Evolutionary conservation across 53 echinoderm and acorn worm species (phyloP).

Genomic region (Mesocentrotus franciscanus): DNA sequence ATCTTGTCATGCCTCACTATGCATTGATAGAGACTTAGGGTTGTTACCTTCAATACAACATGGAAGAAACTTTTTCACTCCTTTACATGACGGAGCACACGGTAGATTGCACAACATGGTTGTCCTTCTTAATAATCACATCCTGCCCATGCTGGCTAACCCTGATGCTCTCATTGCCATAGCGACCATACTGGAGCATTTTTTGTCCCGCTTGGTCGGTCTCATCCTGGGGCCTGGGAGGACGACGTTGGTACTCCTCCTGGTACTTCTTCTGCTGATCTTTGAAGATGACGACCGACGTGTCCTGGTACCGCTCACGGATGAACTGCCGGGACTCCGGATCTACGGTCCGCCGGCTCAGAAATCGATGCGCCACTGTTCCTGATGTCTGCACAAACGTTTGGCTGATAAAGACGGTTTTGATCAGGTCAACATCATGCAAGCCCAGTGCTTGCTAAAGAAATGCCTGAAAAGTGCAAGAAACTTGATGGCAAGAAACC

Average conservation of each 20-base stretch:
- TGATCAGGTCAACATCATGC: slow-evolving; percentile 8
- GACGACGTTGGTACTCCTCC: slow-evolving; percentile 49
- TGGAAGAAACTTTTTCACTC: background rate
- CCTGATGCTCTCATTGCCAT: slow-evolving; percentile 50
- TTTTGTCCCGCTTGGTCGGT: background rate
- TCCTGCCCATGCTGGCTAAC: background rate
- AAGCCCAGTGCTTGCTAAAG: background rate
- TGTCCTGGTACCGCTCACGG: slow-evolving; percentile 69
- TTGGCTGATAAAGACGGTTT: background rate
- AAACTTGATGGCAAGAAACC: background rate
- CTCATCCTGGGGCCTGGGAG: slow-evolving; percentile 12
- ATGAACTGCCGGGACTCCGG: slow-evolving; percentile 67
- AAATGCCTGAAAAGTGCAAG: background rate
- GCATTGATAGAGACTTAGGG: background rate
- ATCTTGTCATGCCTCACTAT: too few relatives aligned
- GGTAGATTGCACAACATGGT: slow-evolving; percentile 55
- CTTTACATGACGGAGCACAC: slow-evolving; percentile 47
- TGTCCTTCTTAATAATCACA: slow-evolving; percentile 44
- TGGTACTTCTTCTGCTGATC: slow-evolving; percentile 62
- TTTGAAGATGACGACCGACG: slow-evolving; percentile 68
- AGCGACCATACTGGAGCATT: slow-evolving; percentile 42
- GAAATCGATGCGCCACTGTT: slow-evolving; percentile 49
- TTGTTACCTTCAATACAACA: too few relatives aligned
- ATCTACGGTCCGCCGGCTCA: slow-evolving; percentile 56
- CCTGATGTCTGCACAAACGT: slow-evolving; percentile 15